Conservation (phyloP, 2,113 vertebrate genomes). For the Neodontobutis hainanensis region DNA sequence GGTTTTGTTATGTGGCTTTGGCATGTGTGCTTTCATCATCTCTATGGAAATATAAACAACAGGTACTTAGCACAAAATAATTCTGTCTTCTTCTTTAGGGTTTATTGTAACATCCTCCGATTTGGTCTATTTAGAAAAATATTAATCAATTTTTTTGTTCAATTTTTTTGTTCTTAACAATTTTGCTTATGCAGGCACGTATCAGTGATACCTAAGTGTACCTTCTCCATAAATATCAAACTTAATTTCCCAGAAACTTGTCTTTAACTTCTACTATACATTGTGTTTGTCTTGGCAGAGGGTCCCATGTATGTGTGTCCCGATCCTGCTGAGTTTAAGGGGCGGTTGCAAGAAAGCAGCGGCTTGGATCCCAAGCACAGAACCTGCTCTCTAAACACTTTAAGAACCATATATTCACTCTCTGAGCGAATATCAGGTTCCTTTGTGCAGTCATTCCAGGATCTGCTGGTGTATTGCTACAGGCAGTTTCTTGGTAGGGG, state of each 20-base stretch:
- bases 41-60: no score
- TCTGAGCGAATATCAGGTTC: constrained; percentile 64
- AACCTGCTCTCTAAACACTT: constrained; percentile 57
- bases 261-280: constrained; percentile 32
- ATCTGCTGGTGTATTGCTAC: constrained; percentile 50
- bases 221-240: constrained; percentile 11
- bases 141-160: no score
- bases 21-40: constrained; percentile 23
- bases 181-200: neutral
- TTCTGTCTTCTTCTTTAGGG: no score
- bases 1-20: constrained; percentile 10
- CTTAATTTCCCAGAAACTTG: constrained; percentile 9
- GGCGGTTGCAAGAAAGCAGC: constrained; percentile 24
- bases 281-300: constrained; percentile 46
- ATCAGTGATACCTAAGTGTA: neutral
- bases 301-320: constrained; percentile 26
- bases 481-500: constrained; percentile 62
- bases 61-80: no score
- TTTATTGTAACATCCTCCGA: no score
- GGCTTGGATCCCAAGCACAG: constrained; percentile 45
- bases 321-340: constrained; percentile 37
- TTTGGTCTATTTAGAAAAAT: no score
- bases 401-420: constrained; percentile 56
- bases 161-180: neutral
- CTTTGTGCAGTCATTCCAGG: constrained; percentile 40